Evolutionary conservation across 2,888 invertebrate species (phyloP), one percentile per base, ranked within the genome.

Genomic region (Orthonychiurus folsomi): DNA sequence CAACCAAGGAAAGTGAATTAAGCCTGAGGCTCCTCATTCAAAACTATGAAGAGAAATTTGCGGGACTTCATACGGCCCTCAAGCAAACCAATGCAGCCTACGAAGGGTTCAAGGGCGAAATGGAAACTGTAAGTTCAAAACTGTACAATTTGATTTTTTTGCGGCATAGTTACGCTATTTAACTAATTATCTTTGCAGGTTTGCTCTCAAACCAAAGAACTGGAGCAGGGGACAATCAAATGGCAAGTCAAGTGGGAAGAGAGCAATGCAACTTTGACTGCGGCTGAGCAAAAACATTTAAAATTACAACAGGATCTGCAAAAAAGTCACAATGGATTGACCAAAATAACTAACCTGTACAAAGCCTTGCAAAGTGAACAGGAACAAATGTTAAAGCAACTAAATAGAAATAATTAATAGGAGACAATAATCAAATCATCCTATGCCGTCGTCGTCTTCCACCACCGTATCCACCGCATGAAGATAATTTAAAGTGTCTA

Each of bases 161-260:
- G 12, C 15, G 47, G 9, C 15, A 20, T 15, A 53, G 53, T 20
- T 20, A 12, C 53, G 20, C 21, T n/a, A 18, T 21, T 12, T n/a
- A n/a, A n/a, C n/a, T n/a, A n/a, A n/a, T n/a, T n/a, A n/a, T n/a
- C n/a, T n/a, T n/a, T 20, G 9, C 48, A 69, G 69, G 66, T 70
- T 56, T 58, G 63, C 2, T 18, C 27, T 2, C 58, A 61, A 60
- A 68, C 70, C 9, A 66, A 67, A 48, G 66, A 67, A 3, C 62
- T 72, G 23, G 72, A 72, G 37, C 53, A 55, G 12, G 72, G 70
- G 57, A 69, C 72, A 3, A 20, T 64, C 1, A 50, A 66, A 48
- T 72, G 72, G 72, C 67, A 72, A 55, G 63, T 62, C 24, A 66
- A 64, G 53, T 72, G 72, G 72, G 70, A 70, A 54, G 61, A 64